These are phyloP conservation scores for Oxyruncus cristatus DNA, from an alignment of 2,113 vertebrate species.

Conservation along the genomic window DNA sequence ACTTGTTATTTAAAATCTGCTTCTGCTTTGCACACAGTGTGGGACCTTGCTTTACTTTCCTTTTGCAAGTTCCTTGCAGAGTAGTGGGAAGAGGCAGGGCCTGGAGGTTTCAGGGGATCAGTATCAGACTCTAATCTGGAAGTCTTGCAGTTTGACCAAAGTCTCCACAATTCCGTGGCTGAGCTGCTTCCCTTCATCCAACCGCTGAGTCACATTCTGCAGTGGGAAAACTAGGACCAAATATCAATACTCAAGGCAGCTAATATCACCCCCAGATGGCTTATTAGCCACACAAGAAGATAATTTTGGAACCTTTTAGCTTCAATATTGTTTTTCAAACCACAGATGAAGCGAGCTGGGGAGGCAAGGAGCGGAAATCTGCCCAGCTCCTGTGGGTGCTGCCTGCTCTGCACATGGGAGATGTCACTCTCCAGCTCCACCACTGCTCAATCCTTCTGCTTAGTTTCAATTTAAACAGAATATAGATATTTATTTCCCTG, in stretches of 20 bases:
- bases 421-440: not conserved
- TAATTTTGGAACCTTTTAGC: not conserved
- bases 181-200: not conserved
- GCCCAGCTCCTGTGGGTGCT: not conserved
- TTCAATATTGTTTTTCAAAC: not conserved
- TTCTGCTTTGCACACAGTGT: not conserved
- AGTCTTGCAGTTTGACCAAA: not conserved
- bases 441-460: not conserved
- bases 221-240: not conserved
- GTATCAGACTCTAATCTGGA: not conserved
- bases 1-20: not conserved
- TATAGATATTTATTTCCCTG: not conserved
- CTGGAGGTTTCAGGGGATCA: not conserved
- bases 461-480: not conserved
- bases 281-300: not conserved
- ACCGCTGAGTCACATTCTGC: not conserved
- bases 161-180: accelerated
- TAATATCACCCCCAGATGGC: not conserved
- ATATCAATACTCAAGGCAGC: not conserved
- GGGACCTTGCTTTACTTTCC: not conserved
- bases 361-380: not conserved
- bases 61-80: not conserved
- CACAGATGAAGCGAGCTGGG: not conserved
- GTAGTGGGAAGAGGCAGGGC: not conserved
- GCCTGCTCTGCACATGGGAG: not conserved